phyloP scores from a whole-genome alignment of 2,113 vertebrate genomes.

The Tringa solitaria region DNA sequence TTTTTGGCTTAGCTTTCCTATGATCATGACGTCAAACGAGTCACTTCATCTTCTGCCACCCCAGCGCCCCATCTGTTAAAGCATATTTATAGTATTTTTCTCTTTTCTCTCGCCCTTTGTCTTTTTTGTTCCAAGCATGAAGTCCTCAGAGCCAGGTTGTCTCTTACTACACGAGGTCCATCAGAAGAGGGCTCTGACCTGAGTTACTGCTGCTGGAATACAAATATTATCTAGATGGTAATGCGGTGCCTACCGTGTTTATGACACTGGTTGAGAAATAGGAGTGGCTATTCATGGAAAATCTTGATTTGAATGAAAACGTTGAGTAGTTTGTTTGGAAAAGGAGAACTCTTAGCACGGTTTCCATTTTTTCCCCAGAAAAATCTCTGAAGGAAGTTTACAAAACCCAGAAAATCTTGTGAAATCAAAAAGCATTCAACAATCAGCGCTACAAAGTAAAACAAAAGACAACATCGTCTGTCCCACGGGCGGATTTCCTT shows the following conservation, averaged over 20 bases:
- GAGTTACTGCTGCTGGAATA: not conserved
- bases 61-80: not conserved
- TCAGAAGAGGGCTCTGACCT: not conserved
- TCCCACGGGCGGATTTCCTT: conserved; percentile 46
- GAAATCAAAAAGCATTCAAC: conserved; percentile 50
- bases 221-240: not conserved
- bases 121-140: not conserved
- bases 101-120: not conserved
- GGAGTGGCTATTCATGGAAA: not conserved
- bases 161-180: not conserved
- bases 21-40: conserved; percentile 25
- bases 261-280: not conserved
- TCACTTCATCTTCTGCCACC: conserved; percentile 46
- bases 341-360: not conserved
- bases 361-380: not conserved
- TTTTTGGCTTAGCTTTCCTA: not conserved
- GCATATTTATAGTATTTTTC: not conserved
- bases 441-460: not conserved
- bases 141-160: not conserved
- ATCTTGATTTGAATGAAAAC: not conserved
- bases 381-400: conserved; percentile 51
- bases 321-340: not conserved
- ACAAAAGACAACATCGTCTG: conserved; percentile 29
- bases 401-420: conserved; percentile 53
- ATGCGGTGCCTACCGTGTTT: not conserved